Conservation (phyloP, 2,888 invertebrate genomes). For the Dicyrtoma fusca region DNA sequence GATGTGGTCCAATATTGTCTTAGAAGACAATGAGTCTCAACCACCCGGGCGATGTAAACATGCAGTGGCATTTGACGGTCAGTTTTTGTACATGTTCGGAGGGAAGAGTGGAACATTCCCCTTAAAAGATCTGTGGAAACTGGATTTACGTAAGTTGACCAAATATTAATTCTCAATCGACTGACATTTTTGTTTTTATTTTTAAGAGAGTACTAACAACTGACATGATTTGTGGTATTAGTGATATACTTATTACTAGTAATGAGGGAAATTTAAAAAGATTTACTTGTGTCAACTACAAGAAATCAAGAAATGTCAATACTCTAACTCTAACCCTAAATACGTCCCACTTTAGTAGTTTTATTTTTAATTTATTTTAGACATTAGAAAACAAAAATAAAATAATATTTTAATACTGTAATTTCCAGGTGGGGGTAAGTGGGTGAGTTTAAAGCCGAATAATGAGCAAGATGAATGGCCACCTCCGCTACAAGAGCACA, state of each 20-base stretch:
- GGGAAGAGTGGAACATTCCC: conserved; percentile 82
- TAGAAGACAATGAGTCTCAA: conserved; percentile 50
- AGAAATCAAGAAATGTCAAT: too few species aligned
- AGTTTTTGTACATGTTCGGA: conserved; percentile 79
- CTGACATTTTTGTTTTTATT: too few species aligned
- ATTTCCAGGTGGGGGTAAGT: conserved; percentile 41
- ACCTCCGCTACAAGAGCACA: conserved; percentile 82
- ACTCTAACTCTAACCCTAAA: background rate
- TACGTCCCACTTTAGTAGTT: background rate
- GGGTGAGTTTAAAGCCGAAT: conserved; percentile 45
- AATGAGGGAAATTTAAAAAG: too few species aligned
- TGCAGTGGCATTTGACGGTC: conserved; percentile 75
- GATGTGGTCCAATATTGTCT: conserved; percentile 44
- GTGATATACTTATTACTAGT: too few species aligned
- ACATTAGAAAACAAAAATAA: too few species aligned
- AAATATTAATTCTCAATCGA: too few species aligned
- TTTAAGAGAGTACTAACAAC: too few species aligned
- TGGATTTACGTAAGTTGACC: conserved; percentile 71
- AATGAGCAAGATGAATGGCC: conserved; percentile 69
- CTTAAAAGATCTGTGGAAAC: conserved; percentile 83
- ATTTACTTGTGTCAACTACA: too few species aligned
- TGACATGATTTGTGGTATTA: too few species aligned
- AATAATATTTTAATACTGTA: too few species aligned
- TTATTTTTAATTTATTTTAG: conserved; percentile 9
- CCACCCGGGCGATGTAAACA: conserved; percentile 80